Base-by-base conservation (phyloP, 2,797 vertebrate genomes). In the Vireo griseus region DNA sequence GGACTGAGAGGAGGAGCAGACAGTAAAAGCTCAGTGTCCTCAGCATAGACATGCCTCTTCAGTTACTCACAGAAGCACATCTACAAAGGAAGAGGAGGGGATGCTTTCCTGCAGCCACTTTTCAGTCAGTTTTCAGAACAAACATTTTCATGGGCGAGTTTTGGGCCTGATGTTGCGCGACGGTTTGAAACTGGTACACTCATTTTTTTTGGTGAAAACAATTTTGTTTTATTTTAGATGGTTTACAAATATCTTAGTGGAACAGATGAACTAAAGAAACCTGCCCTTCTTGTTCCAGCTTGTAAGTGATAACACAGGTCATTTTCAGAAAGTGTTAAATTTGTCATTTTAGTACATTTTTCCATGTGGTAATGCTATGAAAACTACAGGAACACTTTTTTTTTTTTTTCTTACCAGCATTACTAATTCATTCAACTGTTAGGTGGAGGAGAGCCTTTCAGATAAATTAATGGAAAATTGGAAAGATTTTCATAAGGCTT, bases 361-460 rank as follows among this genome's bases (percentile, higher is more conserved):
- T 71, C 63, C 31, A 15, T 16, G n/a, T 50, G 28, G 19, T n/a
- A 77, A 52, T 1, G 1, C 20, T 48, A n/a, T 58, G 40, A 50
- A 13, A 91, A 93, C 20, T 17, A 83, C 21, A 78, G 37, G 18
- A 48, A 20, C 1, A 0, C 5, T 37, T 62, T 74, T 47, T 54
- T 65, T 45, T 51, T 51, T 72, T 51, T 18, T 31, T 4, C 17
- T 52, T 48, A 29, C 16, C 16, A 31, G 7, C 25, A n/a, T 85
- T 76, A 24, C 21, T 87, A 65, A 85, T 73, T 63, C 20, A 16
- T 42, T 90, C 5, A 11, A 2, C 10, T 29, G 19, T 26, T 74
- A 98, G 96, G 91, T 97, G 73, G 96, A 97, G 59, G 92, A 94
- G 45, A 90, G 95, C 25, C 78, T 97, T 57, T 82, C 72, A 16